Evolutionary conservation across 1,140 invertebrate genomes (phyloP), one percentile per base, ranked within the genome.

Genomic region (Musca vetustissima): DNA sequence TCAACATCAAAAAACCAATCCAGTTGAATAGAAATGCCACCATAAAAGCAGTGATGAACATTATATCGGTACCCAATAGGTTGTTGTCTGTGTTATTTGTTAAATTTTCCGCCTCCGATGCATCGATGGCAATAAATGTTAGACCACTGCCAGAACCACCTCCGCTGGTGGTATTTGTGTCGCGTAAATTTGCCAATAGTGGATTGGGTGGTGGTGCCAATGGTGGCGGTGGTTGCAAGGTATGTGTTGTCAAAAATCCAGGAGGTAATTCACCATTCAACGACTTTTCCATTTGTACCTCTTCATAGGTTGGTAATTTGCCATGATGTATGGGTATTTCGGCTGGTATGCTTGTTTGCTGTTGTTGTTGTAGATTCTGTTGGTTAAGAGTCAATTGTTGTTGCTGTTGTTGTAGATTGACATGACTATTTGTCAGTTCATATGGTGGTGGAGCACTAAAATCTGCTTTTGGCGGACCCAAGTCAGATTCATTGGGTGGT

Each of bases 11-110:
- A 80, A 97, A 96, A 59, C 95, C 95, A 79, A 97, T 93, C 95
- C 95, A 97, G 84, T 97, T 97, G 84, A 97, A 97, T 25, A 95
- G 85, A 81, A 95, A 94, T 72, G 92, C 90, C 80, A 94, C 91
- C 78, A 94, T 89, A 83, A 95, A 95, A 32, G 92, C 92, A 68
- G 91, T 92, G 71, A 93, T 89, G 80, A 95, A 95, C 89, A 94
- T 93, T 72, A 93, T 90, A 83, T 95, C 93, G 48, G 92, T 95
- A 52, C 93, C 93, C 13, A 95, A 87, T 66, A 93, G 83, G 75
- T 87, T 88, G 78, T 89, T 92, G 77, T 93, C 91, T 22, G 71
- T 76, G 14, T 73, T 74, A 48, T 86, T 85, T 79, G 92, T 89
- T n/a, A 87, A 84, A 72, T 91, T 90, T 48, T 88, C 87, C 48